Evolutionary conservation across 1,140 invertebrate species (phyloP), one percentile per base, ranked within the genome.

Genomic region (Drosophila gunungcola): DNA sequence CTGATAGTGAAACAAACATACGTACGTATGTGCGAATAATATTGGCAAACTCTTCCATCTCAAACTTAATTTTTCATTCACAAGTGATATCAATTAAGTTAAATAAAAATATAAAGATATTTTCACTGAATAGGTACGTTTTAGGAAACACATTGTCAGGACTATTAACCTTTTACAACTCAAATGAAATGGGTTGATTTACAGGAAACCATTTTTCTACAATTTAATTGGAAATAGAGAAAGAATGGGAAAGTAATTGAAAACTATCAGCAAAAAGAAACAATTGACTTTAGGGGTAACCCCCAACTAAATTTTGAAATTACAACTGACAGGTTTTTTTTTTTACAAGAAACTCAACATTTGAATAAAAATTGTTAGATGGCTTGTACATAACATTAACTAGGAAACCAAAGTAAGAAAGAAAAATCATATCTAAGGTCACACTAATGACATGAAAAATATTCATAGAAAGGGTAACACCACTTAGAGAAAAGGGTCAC

Each of bases 11-110:
- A 16, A 36, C 10, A 12, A 4, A 9, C 21, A 16, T 51, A 9
- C 3, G 6, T 51, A 9, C 3, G 6, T 3, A 51, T 51, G 46
- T 7, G 27, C 46, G 0, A 48, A n/a, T 34, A 10, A n/a, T 49
- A 49, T 49, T 7, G 45, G 9, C 45, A 48, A 7, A n/a, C 25
- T 9, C 46, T 48, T 48, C 46, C 46, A 29, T n/a, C 25, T 27
- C 27, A 9, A 49, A 32, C 3, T 21, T 21, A 21, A 21, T 21
- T 21, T 21, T 21, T 21, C 16, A 21, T 21, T 21, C 16, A 21
- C 16, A 21, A 21, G 1, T 21, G 16, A 21, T 21, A 21, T 21
- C 16, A 21, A 21, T 21, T 1, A 21, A 21, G 16, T 21, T 21
- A 21, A 21, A 21, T n/a, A n/a, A n/a, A n/a, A n/a, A n/a, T n/a